Base-by-base conservation (phyloP, 2,797 vertebrate genomes). In the Chelon labrosus region DNA sequence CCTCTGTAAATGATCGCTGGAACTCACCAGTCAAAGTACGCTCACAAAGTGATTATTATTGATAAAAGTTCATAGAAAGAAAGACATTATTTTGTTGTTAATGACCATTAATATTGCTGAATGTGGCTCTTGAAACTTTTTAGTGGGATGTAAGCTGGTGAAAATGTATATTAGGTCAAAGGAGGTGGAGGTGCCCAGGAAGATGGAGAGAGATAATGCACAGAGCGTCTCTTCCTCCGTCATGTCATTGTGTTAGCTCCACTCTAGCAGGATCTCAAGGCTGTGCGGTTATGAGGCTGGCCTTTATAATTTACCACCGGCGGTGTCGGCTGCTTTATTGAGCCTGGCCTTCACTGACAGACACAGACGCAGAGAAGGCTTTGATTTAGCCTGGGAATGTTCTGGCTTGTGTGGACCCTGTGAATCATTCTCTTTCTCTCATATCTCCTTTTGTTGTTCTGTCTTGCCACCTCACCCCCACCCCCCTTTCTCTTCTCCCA, bases 291-390 rank as follows among this genome's bases (percentile, higher is more conserved):
- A 79, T 77, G 80, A 90, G 74, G 63, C 73, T 79, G 59, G 61
- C 76, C 80, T 90, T 87, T 79, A 74, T 90, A 79, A 90, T 86
- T 84, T 80, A 84, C 74, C 79, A 60, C 70, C 50, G 19, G 72
- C 19, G 53, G 61, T 77, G 77, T 86, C 16, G 47, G 69, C 59
- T 79, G 22, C 73, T 88, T 83, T 87, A 85, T 87, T 85, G 85
- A 85, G 70, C 59, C 64, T 85, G 89, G 88, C 88, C 88, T 87
- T 90, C 75, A 3, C 79, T 84, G 86, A 87, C 82, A 86, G 80
- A 85, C 79, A 19, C 72, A 64, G 72, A 77, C 73, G 54, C 62
- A 72, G 72, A 88, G 83, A 35, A 79, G 67, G 60, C 72, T 90
- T 87, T 91, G 85, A 89, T 88, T 89, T 85, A 86, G 65, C 75